Percentiles rank a stretch among this genome's conserved stretches.
Conservation (phyloP, 92 coral and sea anemone species). For the Umimayanthus kanabou region DNA sequence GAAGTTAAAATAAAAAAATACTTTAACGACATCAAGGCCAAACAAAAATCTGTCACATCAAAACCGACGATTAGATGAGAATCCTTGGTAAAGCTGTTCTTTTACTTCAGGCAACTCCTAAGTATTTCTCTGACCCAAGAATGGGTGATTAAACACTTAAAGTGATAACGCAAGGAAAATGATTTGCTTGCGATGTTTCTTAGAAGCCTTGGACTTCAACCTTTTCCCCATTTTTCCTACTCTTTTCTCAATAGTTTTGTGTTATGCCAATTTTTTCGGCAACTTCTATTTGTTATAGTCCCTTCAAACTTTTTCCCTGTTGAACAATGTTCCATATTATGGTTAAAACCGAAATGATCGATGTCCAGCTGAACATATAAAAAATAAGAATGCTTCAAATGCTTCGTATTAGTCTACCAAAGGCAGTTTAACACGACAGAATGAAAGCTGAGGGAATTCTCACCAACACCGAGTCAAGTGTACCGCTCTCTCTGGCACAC, state of each 20-base stretch:
- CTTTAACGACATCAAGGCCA: neutral
- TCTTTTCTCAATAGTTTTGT: neutral
- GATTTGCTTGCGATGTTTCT: neutral
- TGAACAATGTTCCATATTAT: too few species aligned
- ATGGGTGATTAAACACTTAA: neutral
- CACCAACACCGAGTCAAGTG: conserved; percentile 79
- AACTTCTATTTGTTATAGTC: neutral
- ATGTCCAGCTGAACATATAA: too few species aligned
- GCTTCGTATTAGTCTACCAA: neutral
- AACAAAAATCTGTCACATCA: neutral
- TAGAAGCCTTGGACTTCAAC: neutral
- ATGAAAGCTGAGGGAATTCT: conserved; percentile 15
- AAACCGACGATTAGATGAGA: neutral
- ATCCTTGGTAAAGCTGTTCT: neutral
- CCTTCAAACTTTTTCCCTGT: neutral
- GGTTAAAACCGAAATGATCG: too few species aligned
- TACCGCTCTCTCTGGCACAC: conserved; percentile 75
- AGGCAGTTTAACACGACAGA: neutral
- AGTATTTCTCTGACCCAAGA: neutral
- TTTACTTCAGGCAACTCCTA: neutral
- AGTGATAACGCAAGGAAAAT: neutral
- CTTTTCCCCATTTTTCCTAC: neutral
- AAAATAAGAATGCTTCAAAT: too few species aligned
- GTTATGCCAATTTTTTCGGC: neutral
- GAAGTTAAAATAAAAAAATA: neutral